Conservation (phyloP, 2,113 vertebrate genomes). For the Oreochromis tanganicae region DNA sequence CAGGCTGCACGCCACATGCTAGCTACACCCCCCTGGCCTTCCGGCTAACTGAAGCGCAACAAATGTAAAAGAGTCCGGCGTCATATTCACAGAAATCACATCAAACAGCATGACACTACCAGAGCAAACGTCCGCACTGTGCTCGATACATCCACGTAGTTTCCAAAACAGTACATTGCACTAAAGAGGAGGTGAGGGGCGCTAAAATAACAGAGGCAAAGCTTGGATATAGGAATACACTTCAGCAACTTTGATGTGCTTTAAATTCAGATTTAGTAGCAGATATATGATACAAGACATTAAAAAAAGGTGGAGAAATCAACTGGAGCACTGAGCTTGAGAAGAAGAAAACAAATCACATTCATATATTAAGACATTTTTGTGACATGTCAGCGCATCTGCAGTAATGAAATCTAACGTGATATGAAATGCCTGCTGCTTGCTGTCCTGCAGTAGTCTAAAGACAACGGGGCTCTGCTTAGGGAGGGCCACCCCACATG, state of each 20-base stretch:
- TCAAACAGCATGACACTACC: neutral
- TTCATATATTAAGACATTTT: constrained; percentile 74
- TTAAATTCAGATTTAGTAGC: constrained; percentile 38
- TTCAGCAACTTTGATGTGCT: constrained; percentile 51
- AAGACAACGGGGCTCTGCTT: constrained; percentile 39
- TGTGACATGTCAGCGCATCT: constrained; percentile 69
- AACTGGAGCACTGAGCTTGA: constrained; percentile 1
- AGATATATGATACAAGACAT: constrained; percentile 29
- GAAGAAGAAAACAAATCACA: constrained; percentile 51
- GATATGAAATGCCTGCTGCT: constrained; percentile 60
- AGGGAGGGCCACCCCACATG: constrained; percentile 27
- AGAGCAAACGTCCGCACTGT: neutral
- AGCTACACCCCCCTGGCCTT: neutral
- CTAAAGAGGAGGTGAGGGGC: constrained; percentile 10
- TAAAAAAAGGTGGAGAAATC: constrained; percentile 25
- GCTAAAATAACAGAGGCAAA: neutral
- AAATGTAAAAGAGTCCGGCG: neutral
- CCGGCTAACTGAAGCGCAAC: neutral
- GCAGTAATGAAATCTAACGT: constrained; percentile 64
- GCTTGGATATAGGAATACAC: constrained; percentile 30
- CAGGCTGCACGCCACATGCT: neutral
- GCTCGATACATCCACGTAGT: constrained; percentile 35
- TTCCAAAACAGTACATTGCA: constrained; percentile 60
- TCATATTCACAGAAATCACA: constrained; percentile 38
- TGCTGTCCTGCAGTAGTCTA: constrained; percentile 55